Base-by-base conservation (phyloP, 2,888 invertebrate species). In the Tachina lurida region DNA sequence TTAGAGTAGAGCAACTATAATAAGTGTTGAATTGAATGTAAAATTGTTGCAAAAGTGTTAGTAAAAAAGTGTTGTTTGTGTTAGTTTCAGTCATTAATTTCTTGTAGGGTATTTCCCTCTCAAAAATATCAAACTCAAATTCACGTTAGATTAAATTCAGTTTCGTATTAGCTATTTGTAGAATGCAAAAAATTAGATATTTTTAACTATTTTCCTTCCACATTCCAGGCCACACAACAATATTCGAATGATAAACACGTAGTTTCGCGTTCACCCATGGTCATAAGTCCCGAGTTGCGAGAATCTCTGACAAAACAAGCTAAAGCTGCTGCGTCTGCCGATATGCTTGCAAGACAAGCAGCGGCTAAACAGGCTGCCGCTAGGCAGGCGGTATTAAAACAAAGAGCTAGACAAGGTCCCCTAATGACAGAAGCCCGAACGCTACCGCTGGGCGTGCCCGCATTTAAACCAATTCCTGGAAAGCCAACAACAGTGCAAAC, bases 381-480 rank as follows among this genome's bases (percentile, higher is more conserved):
- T 10, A 31, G 60, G 10, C 82, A 86, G 77, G 84, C 84, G 52
- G 87, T 76, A 1, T 31, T 83, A 0, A 47, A 83, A 17, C 76
- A 70, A 65, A 87, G 62, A 56, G 83, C 84, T 13, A 74, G 87
- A 41, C 88, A 87, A 31, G 80, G 84, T 5, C 89, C 88, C 49
- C 87, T 92, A 1, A 92, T 93, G 92, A 92, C 94, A 15, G 93
- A 94, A 91, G 94, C 94, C 1, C 94, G 94, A 73, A 94, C 94
- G 0, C 91, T 94, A 88, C 93, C 94, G 3, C 93, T 94, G 92
- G 94, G 95, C 10, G 95, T 97, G 10, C 97, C 97, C 47, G 95
- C 96, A 0, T 97, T 97, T 92, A 96, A 95, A 90, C 97, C 97
- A 0, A 94, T 97, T 87, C 96, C 97, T 60, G 94, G 95, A 39